Evolutionary conservation across 2,888 invertebrate genomes (phyloP), one percentile per base, ranked within the genome.

Genomic region (Helleia helle): DNA sequence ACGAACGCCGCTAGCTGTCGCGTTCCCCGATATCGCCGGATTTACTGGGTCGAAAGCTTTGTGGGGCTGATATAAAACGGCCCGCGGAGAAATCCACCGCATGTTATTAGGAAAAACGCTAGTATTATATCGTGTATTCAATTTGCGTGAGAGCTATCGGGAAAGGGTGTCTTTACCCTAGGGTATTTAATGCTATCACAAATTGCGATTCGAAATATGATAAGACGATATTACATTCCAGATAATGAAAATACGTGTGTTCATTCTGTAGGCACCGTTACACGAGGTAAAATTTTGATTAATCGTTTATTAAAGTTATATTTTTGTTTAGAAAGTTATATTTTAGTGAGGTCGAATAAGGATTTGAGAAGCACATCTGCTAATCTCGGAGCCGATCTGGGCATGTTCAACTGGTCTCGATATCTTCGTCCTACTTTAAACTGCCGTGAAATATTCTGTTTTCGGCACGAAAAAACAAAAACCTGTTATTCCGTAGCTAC

Each of bases 101-200:
- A 70, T 36, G 38, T 43, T 38, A 30, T 76, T 76, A 77, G 71
- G 67, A 65, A 69, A n/a, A 68, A 67, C 59, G 65, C 65, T 69
- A 74, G 75, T 76, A 77, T 77, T 80, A 80, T 79, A 73, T 72
- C 71, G 65, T 75, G 74, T 76, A 75, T 80, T 80, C 79, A 77
- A 79, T 79, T 79, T 79, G 71, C 63, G 71, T 72, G 65, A 75
- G 66, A 73, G 76, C 70, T 69, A 71, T 72, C 69, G 70, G 69
- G 60, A 58, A 29, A 41, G 29, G 43, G 40, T 38, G 38, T 38
- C 34, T 63, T 58, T 54, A 48, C 49, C 50, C 57, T 46, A 54
- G 52, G 53, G 51, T 49, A 48, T 53, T 59, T 61, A 64, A 56
- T 53, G 56, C 47, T 57, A 59, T 60, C 61, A 56, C 56, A 58